phyloP scores from a whole-genome alignment of 2,888 invertebrate species.

The Seira sanloemensis region DNA sequence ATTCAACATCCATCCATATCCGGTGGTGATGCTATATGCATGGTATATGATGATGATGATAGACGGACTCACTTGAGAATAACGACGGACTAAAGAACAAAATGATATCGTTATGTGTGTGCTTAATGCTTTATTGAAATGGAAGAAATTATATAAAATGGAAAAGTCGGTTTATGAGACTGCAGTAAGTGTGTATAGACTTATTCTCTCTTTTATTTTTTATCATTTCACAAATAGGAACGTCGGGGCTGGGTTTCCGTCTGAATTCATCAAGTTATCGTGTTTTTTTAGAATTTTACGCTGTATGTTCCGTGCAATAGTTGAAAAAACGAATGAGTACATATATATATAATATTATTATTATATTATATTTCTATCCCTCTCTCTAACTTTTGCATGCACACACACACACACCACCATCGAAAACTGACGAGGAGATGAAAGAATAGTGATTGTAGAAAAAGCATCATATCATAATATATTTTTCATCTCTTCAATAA shows the following conservation, averaged over 20 bases:
- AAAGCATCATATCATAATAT: not conserved
- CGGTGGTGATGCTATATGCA: slow-evolving; percentile 37
- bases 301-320: not conserved
- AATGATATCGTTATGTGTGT: slow-evolving; percentile 62
- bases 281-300: slow-evolving; percentile 5
- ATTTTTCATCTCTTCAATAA: slow-evolving; percentile 12
- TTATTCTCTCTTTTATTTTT: too few relatives aligned
- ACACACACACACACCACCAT: slow-evolving; percentile 3
- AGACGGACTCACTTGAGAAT: slow-evolving; percentile 44
- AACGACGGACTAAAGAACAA: slow-evolving; percentile 22
- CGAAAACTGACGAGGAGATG: not conserved
- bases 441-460: not conserved
- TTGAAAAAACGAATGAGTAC: too few relatives aligned
- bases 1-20: slow-evolving; percentile 45
- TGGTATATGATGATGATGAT: slow-evolving; percentile 15
- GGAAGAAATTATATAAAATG: slow-evolving; percentile 27
- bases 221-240: slow-evolving; percentile 1
- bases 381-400: not conserved
- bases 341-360: too few relatives aligned
- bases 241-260: slow-evolving; percentile 20
- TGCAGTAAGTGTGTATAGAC: slow-evolving; percentile 47
- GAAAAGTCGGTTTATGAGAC: slow-evolving; percentile 54
- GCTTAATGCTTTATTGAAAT: slow-evolving; percentile 50
- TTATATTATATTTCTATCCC: too few relatives aligned
- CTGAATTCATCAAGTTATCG: slow-evolving; percentile 32